Conservation (phyloP, 2,888 invertebrate genomes). For the Platycheirus albimanus region DNA sequence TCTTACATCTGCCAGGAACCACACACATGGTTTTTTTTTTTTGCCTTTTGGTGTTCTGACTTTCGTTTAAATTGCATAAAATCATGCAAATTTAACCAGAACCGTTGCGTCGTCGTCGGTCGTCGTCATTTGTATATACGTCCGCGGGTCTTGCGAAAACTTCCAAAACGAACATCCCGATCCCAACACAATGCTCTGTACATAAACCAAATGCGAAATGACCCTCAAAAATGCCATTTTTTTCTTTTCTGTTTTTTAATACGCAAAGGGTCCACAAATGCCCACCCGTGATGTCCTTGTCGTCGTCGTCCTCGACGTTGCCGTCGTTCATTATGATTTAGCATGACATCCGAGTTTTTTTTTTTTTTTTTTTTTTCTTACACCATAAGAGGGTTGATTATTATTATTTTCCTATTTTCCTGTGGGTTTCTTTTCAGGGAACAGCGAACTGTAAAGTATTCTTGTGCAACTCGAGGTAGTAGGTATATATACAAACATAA, state of each 20-base stretch:
- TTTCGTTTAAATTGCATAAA: slow-evolving; percentile 15
- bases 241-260: slow-evolving; percentile 19
- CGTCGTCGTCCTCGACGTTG: slow-evolving; percentile 23
- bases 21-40: background rate
- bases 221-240: slow-evolving; percentile 57
- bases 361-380: slow-evolving; percentile 18
- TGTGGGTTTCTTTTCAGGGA: slow-evolving; percentile 3
- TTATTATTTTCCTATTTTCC: slow-evolving; percentile 54
- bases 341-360: slow-evolving; percentile 60
- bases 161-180: slow-evolving; percentile 24
- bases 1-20: slow-evolving; percentile 1
- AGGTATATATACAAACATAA: slow-evolving; percentile 53
- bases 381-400: slow-evolving; percentile 52
- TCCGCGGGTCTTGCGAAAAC: too few species aligned
- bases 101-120: too few species aligned
- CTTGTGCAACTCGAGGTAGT: slow-evolving; percentile 31
- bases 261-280: slow-evolving; percentile 53
- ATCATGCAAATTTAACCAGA: slow-evolving; percentile 47
- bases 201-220: slow-evolving; percentile 58
- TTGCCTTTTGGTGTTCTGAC: background rate
- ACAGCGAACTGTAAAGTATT: slow-evolving; percentile 15
- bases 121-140: too few species aligned
- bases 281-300: slow-evolving; percentile 54
- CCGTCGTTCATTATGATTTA: slow-evolving; percentile 70
- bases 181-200: slow-evolving; percentile 41